These are phyloP conservation scores for Dolichotis patagonum DNA, from an alignment of 2,113 vertebrate species.

Conservation along the genomic window DNA sequence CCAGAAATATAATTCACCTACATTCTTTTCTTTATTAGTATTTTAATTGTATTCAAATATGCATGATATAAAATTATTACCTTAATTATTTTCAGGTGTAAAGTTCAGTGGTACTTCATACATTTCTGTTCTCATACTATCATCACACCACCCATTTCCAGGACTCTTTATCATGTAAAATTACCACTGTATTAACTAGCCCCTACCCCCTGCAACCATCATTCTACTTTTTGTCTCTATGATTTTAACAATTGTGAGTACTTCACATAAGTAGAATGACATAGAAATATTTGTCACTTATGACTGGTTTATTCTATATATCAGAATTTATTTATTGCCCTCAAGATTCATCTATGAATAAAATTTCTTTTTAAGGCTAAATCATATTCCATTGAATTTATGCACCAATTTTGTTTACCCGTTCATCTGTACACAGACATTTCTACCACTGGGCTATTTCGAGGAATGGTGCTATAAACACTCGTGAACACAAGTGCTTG, in stretches of 20 bases:
- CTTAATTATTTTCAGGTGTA: background rate
- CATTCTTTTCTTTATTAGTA: background rate
- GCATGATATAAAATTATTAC: background rate
- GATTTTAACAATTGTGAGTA: background rate
- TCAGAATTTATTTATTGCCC: background rate
- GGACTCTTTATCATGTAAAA: background rate
- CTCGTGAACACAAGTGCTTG: background rate
- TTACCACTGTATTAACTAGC: background rate
- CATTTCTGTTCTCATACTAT: background rate
- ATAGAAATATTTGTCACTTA: background rate
- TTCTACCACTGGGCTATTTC: background rate
- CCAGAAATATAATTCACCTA: background rate
- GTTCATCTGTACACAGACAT: background rate
- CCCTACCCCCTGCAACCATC: background rate
- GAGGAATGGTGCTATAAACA: background rate
- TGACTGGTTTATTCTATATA: background rate
- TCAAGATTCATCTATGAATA: background rate
- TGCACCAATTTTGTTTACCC: background rate
- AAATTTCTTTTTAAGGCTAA: background rate
- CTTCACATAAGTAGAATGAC: background rate
- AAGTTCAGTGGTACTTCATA: background rate
- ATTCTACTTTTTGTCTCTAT: background rate
- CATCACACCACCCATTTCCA: background rate
- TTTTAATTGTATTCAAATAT: conserved; percentile 23
- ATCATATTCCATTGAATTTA: background rate